phyloP scores from a whole-genome alignment of 1,140 invertebrate genomes.

The Heliconius hermathena region DNA sequence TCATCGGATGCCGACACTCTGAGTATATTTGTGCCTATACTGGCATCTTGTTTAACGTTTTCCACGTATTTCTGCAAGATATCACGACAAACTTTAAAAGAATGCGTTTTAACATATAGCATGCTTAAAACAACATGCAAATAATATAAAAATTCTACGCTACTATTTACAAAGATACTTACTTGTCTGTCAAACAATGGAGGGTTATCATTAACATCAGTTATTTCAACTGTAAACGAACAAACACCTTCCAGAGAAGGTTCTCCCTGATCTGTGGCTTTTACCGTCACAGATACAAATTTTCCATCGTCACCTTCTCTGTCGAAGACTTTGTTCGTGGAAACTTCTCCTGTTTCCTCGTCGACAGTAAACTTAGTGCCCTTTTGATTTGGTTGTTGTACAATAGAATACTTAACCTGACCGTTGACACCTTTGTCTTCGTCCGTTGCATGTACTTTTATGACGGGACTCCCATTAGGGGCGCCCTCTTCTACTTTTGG shows the following conservation, averaged over 20 bases:
- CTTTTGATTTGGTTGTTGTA: constrained; percentile 97
- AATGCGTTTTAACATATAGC: background rate
- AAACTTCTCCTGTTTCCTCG: constrained; percentile 96
- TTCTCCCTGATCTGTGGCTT: constrained; percentile 98
- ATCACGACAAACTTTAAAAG: constrained; percentile 39
- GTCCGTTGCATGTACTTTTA: constrained; percentile 96
- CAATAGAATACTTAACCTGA: constrained; percentile 96
- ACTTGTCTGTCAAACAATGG: constrained; percentile 97
- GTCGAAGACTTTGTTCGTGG: constrained; percentile 97
- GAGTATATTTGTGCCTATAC: constrained; percentile 96
- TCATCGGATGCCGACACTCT: constrained; percentile 97
- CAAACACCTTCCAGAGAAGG: constrained; percentile 96
- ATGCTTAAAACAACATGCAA: constrained; percentile 50
- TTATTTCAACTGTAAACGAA: constrained; percentile 97
- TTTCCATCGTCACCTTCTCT: constrained; percentile 97
- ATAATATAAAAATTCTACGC: constrained; percentile 25
- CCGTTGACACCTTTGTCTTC: constrained; percentile 97
- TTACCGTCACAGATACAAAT: constrained; percentile 97
- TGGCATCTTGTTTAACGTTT: constrained; percentile 98
- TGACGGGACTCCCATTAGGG: constrained; percentile 94
- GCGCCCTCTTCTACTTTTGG: constrained; percentile 97
- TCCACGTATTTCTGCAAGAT: constrained; percentile 95
- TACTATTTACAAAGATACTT: constrained; percentile 62
- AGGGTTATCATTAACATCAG: constrained; percentile 96
- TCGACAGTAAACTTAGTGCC: constrained; percentile 97